A percentile compares a stretch with the other conserved stretches of the same genome.
Conservation (phyloP, 2,113 vertebrate species). For the Argyrosomus japonicus region DNA sequence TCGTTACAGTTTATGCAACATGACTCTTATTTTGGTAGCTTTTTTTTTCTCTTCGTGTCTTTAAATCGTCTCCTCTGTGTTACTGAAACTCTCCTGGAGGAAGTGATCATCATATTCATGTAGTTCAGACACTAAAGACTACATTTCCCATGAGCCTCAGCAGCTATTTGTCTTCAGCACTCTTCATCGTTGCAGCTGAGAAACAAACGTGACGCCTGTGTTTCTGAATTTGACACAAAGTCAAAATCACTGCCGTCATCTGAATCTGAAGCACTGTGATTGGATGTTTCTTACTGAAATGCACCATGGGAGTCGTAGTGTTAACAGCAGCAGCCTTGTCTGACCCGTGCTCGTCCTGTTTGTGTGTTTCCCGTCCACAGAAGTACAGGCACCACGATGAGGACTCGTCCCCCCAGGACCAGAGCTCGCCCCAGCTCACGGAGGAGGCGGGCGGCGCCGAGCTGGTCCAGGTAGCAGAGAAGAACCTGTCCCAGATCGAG, state of each 20-base stretch:
- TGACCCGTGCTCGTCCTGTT: neutral
- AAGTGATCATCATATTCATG: no score
- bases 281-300: neutral
- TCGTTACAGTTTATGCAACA: neutral
- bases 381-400: slow-evolving; percentile 97
- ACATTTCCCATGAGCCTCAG: neutral
- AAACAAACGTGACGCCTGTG: neutral
- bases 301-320: neutral
- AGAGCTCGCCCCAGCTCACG: slow-evolving; percentile 89
- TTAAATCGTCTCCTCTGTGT: no score
- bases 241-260: rapidly evolving
- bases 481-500: slow-evolving; percentile 95
- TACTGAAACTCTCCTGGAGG: no score
- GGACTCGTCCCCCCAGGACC: slow-evolving; percentile 90
- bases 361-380: slow-evolving; percentile 71
- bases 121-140: neutral
- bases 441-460: slow-evolving; percentile 89
- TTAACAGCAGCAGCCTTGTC: rapidly evolving
- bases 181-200: neutral
- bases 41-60: no score
- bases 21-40: neutral
- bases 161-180: neutral
- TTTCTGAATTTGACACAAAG: neutral
- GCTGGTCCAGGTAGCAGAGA: slow-evolving; percentile 95
- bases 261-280: neutral